Evolutionary conservation across 2,113 vertebrate species (phyloP), one percentile per base, ranked within the genome.

Genomic region (Callaeas wilsoni): DNA sequence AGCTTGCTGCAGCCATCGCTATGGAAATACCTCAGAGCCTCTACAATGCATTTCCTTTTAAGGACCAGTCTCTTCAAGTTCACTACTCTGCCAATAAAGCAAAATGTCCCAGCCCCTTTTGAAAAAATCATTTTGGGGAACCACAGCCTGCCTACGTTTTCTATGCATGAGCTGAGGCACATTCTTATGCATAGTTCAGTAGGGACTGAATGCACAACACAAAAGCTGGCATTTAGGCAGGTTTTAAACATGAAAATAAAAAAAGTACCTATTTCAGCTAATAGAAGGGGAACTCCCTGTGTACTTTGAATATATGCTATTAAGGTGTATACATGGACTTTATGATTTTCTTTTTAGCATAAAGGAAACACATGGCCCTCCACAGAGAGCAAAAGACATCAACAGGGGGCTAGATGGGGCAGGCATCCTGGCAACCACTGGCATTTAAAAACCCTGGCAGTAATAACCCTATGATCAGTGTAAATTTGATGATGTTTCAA

Each of bases 1-100:
- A 92, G 80, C 69, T 79, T 42, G 62, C 82, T 77, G 68, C 76
- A 84, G 41, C 59, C 70, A 82, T 68, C 2, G 0, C 74, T 95
- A 79, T 65, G 73, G 79, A 90, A 96, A 92, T 88, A 81, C 41
- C 88, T 59, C 86, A 79, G 70, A 73, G 83, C 53, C 70, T 92
- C 76, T 44, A 84, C 68, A 76, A 50, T 14, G 37, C 9, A 7
- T 75, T 84, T 91, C 87, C 95, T 96, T 96, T 96, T 90, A 95
- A 95, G 94, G 92, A 73, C 73, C 89, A 93, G 71, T 46, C 82
- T 94, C 75, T 84, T 79, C 55, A 83, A 95, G 42, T 47, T 94
- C 84, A 62, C 74, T 82, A 30, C 44, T 69, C 88, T 90, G 88
- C 84, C 87, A 90, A 86, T 59, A 76, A 71, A 82, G 77, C 65